Evolutionary conservation across 2,113 vertebrate genomes (phyloP).

Genomic region (Rafetus swinhoei): DNA sequence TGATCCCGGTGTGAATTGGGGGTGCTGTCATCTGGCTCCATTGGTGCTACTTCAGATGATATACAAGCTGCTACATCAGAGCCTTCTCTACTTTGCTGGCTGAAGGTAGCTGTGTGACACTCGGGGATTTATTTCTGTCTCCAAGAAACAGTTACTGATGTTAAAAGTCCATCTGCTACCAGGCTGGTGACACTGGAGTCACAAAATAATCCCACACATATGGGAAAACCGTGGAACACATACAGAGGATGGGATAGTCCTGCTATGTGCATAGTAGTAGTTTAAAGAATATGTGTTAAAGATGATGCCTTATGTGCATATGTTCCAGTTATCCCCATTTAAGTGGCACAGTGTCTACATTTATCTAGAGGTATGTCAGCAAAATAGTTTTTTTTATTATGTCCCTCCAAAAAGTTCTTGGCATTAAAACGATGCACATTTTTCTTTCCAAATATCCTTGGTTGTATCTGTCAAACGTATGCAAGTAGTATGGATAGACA

Average conservation of each 20-base stretch:
- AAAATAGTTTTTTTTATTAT: not conserved
- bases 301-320: not conserved
- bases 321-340: not conserved
- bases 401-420: not conserved
- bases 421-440: not conserved
- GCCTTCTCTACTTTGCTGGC: accelerated
- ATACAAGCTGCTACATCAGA: not conserved
- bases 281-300: not conserved
- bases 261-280: not conserved
- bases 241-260: not conserved
- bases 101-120: not conserved
- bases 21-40: not conserved
- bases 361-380: not conserved
- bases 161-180: not conserved
- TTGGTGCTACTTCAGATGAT: not conserved
- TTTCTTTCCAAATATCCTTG: not conserved
- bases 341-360: not conserved
- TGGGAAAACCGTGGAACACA: not conserved
- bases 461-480: not conserved
- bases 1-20: not conserved
- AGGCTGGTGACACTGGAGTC: not conserved
- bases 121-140: not conserved
- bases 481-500: not conserved
- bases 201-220: not conserved
- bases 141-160: not conserved